Percentiles rank a stretch among this genome's conserved stretches.
Conservation (phyloP, 2,797 vertebrate genomes). For the Alauda arvensis region DNA sequence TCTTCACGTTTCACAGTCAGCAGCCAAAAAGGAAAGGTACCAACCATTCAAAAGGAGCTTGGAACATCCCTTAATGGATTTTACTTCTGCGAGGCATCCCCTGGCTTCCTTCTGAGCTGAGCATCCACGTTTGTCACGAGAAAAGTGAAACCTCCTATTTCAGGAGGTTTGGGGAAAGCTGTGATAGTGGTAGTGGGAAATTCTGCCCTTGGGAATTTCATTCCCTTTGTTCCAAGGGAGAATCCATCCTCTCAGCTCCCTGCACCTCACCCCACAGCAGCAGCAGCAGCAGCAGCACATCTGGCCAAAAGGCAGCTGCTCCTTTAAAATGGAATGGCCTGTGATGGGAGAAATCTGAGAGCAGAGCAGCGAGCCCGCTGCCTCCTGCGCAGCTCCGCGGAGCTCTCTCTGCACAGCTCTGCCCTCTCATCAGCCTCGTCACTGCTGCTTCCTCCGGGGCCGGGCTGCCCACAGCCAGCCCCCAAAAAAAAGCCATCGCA, state of each 20-base stretch:
- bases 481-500: neutral
- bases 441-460: neutral
- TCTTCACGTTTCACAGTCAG: neutral
- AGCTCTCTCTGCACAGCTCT: neutral
- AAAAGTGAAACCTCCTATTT: neutral
- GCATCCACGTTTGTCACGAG: neutral
- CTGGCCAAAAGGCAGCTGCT: neutral
- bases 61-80: neutral
- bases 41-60: neutral
- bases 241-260: neutral
- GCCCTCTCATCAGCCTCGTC: constrained; percentile 1
- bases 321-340: constrained; percentile 26
- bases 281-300: neutral
- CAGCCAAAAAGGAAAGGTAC: neutral
- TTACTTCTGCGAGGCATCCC: neutral
- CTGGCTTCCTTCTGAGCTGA: neutral
- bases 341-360: constrained; percentile 42
- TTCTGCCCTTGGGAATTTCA: neutral
- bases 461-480: neutral
- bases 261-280: neutral
- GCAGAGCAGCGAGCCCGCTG: neutral
- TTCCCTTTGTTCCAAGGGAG: neutral
- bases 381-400: neutral
- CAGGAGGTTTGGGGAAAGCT: neutral
- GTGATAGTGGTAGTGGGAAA: neutral